Evolutionary conservation across 2,888 invertebrate genomes (phyloP), one percentile per base, ranked within the genome.

Genomic region (Drosophila ustulata): DNA sequence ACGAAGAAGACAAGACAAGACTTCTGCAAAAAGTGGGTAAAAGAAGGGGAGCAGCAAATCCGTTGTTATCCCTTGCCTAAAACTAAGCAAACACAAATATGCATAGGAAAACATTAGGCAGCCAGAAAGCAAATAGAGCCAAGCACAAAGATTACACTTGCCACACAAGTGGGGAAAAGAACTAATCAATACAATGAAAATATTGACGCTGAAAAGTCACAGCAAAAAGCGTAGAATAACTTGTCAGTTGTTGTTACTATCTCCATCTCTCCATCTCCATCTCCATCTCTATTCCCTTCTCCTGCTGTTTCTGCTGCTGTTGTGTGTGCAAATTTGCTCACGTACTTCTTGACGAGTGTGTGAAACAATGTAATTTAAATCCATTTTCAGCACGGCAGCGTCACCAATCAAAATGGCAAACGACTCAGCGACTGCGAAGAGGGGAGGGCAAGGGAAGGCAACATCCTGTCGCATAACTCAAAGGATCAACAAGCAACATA

Each of bases 311-410:
- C 18, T 18, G 18, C 13, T 47, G 23, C 11, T 51, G 39, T 25
- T 28, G 39, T 41, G 66, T 51, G 50, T 53, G 51, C 75, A 71
- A 69, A 78, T 74, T 73, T 59, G 59, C 84, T 71, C 85, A 87
- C 84, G 82, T 80, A 67, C 72, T 68, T 30, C 66, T 5, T 61
- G 62, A 63, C 67, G 67, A 72, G 75, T 80, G 83, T 80, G 84
- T 71, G 81, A 74, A 85, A 88, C 88, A 90, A 82, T 78, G 86
- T 90, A 90, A 90, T 91, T 90, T 90, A 90, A 91, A 91, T 91
- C 91, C 85, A 90, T 91, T 91, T 90, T 80, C 90, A 80, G 82
- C 88, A 88, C 88, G 67, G 67, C 63, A 57, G 52, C 75, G 87
- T 90, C 89, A 89, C 83, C 90, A 83, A 80, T 83, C 89, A 89